A percentile compares a stretch with the other conserved stretches of the same genome.
These are phyloP conservation scores for Planococcus citri DNA, from an alignment of 1,140 invertebrate genomes.

Conservation along the genomic window DNA sequence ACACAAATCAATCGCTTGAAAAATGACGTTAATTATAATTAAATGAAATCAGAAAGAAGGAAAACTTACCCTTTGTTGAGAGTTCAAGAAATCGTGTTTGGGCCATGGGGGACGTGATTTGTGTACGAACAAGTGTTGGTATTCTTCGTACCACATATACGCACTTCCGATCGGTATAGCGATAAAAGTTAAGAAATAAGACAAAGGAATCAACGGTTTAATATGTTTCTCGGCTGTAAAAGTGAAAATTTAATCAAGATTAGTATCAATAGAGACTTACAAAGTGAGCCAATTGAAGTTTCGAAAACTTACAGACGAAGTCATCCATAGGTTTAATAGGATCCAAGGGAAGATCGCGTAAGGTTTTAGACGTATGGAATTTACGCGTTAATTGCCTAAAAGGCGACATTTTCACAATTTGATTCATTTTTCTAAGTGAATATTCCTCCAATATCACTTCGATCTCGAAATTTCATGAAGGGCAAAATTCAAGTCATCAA, in stretches of 20 bases:
- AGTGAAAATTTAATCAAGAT: background rate
- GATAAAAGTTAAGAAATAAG: background rate
- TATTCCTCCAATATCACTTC: background rate
- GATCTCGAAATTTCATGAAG: too few relatives aligned
- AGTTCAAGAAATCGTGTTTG: background rate
- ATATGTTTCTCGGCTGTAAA: background rate
- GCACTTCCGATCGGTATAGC: background rate
- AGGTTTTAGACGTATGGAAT: background rate
- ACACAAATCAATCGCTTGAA: background rate
- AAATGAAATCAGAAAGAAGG: too few relatives aligned
- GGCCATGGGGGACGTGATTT: background rate
- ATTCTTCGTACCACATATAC: background rate
- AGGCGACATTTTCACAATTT: background rate
- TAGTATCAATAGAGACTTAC: too few relatives aligned
- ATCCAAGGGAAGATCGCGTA: background rate
- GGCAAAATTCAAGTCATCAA: too few relatives aligned
- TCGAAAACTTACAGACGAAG: background rate
- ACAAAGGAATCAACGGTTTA: background rate
- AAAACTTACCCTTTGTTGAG: background rate
- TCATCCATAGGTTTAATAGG: background rate
- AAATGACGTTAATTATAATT: too few relatives aligned
- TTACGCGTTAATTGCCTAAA: background rate
- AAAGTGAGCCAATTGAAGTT: background rate
- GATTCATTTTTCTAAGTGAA: background rate
- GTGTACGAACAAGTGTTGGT: background rate